Evolutionary conservation across 2,113 vertebrate species (phyloP).

Genomic region (Scortum barcoo): DNA sequence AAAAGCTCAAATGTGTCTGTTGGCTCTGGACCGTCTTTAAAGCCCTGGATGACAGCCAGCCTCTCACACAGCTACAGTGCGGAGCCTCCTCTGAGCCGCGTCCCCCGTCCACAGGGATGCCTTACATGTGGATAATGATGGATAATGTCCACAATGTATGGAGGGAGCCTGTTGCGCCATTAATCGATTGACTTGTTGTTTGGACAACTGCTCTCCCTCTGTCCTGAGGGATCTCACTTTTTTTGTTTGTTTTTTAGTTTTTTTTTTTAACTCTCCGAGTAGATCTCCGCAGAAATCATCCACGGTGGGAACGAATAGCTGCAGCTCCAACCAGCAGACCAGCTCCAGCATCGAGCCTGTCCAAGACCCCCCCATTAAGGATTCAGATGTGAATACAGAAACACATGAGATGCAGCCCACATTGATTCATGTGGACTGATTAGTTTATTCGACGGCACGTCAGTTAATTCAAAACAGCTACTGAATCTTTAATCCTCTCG

Average conservation of each 20-base stretch:
- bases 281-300: background rate
- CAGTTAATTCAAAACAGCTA: background rate
- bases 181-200: conserved; percentile 70
- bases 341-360: background rate
- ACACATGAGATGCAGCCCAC: background rate
- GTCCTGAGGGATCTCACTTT: conserved; percentile 38
- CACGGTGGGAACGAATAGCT: conserved; percentile 15
- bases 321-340: background rate
- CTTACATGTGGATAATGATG: conserved; percentile 50
- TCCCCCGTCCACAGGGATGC: conserved; percentile 15
- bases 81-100: conserved; percentile 33
- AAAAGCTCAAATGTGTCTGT: background rate
- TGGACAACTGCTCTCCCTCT: conserved; percentile 65
- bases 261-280: conserved; percentile 6
- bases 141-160: conserved; percentile 25
- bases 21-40: background rate
- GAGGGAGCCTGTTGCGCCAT: conserved; percentile 58
- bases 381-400: background rate
- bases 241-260: too few relatives aligned
- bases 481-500: background rate
- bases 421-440: too few relatives aligned
- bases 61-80: conserved; percentile 20
- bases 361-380: background rate
- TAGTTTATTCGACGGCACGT: too few relatives aligned
- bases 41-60: conserved; percentile 41